Base-by-base conservation (phyloP, 1,140 invertebrate genomes). In the Marisa cornuarietis region DNA sequence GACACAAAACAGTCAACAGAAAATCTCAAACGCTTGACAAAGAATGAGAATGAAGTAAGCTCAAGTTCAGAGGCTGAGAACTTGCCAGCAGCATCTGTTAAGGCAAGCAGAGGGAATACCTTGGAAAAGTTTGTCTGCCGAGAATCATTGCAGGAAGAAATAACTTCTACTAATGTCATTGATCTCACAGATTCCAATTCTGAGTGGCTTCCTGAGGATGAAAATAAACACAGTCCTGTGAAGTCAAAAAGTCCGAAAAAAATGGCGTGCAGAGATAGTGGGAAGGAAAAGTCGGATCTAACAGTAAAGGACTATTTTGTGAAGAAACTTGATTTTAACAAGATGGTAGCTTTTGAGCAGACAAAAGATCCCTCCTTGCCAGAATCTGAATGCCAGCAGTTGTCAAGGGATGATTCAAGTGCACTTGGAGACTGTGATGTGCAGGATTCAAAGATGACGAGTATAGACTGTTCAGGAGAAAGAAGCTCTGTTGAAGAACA, bases 21-120 rank as follows among this genome's bases (percentile, higher is more conserved):
- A 61, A 71, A 76, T 26, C 1, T 22, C 11, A 78, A 63, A 42
- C 66, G 79, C 62, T 51, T 65, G 14, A 77, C 61, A 11, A 79
- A 79, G 58, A 80, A 84, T 78, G 86, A 87, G 61, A 83, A 85
- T 78, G 87, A 88, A 79, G 87, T 88, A 4, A 88, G 86, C 54
- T 88, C 87, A 20, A 88, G 86, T 79, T 88, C 87, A 20, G 86
- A 87, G 42, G 82, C 86, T 9, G 86, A 87, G n/a, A 83, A 84
- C 71, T 42, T 79, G 22, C 71, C 82, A 20, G 24, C 58, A 62
- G 16, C 58, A 26, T 71, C 6, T 24, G 31, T 2, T 83, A 73
- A 73, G 54, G 71, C 81, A 52, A 61, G 78, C 51, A 84, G 79
- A 71, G 82, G 75, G 0, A 81, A 83, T 65, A 72, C 78, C 3